Percentiles rank a stretch among this genome's conserved stretches.
These are phyloP conservation scores for Netelia melanura DNA, from an alignment of 2,888 invertebrate genomes.

Conservation along the genomic window DNA sequence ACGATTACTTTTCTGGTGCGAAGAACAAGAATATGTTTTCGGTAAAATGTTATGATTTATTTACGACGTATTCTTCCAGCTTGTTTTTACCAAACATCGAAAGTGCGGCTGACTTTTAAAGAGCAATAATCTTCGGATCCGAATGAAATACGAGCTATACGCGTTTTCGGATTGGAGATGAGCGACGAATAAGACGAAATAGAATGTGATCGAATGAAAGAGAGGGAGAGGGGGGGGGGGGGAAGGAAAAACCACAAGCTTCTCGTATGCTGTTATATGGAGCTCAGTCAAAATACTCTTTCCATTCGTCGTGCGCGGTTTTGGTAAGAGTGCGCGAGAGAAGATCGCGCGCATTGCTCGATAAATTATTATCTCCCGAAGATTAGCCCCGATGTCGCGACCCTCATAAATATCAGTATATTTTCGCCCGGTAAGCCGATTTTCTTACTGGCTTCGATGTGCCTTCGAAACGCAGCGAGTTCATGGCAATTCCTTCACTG, in stretches of 20 bases:
- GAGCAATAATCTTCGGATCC: slow-evolving; percentile 52
- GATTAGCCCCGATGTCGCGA: slow-evolving; percentile 84
- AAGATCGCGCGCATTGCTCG: slow-evolving; percentile 71
- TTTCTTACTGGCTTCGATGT: slow-evolving; percentile 81
- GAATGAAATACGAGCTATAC: slow-evolving; percentile 45
- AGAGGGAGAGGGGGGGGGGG: slow-evolving; percentile 37
- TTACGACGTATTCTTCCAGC: background rate
- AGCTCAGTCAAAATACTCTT: slow-evolving; percentile 67
- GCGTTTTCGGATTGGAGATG: slow-evolving; percentile 71
- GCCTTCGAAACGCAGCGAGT: slow-evolving; percentile 80
- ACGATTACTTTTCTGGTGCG: background rate
- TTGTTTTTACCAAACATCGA: background rate
- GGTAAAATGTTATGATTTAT: too few relatives aligned
- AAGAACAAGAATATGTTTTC: too few relatives aligned
- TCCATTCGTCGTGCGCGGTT: slow-evolving; percentile 44
- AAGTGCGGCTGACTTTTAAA: slow-evolving; percentile 26
- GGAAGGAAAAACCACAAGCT: slow-evolving; percentile 43
- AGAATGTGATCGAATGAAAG: slow-evolving; percentile 39
- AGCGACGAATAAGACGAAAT: slow-evolving; percentile 67
- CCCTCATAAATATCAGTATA: slow-evolving; percentile 85
- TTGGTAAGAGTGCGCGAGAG: slow-evolving; percentile 45
- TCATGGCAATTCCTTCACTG: slow-evolving; percentile 73
- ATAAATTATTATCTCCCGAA: slow-evolving; percentile 84
- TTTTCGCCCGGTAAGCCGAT: slow-evolving; percentile 84
- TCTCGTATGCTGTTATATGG: slow-evolving; percentile 30